These are phyloP conservation scores for Cacatua alba DNA, from an alignment of 2,113 vertebrate genomes.

Conservation along the genomic window DNA sequence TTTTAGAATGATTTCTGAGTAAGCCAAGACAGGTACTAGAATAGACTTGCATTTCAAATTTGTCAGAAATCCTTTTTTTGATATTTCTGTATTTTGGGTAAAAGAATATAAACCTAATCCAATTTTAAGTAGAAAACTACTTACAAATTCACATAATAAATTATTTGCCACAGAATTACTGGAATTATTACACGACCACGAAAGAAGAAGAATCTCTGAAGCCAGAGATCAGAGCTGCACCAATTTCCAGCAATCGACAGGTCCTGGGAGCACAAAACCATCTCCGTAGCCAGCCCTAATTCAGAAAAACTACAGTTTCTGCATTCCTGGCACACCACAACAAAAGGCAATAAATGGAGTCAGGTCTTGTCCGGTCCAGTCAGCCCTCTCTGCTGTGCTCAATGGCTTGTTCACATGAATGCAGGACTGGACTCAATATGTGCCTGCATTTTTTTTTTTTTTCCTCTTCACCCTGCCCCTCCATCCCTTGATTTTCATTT, in stretches of 20 bases:
- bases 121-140: not conserved
- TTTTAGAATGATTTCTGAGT: not conserved
- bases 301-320: conserved; percentile 16
- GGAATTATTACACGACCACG: not conserved
- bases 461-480: not conserved
- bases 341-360: conserved; percentile 44
- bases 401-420: not conserved
- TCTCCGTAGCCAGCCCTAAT: not conserved
- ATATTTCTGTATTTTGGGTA: not conserved
- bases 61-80: not conserved
- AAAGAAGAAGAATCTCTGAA: not conserved
- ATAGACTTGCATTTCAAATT: not conserved
- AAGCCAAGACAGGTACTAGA: not conserved
- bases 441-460: not conserved
- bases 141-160: not conserved
- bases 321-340: conserved; percentile 37
- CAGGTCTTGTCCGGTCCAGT: conserved; percentile 47
- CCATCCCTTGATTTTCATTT: not conserved
- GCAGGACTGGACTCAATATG: conserved; percentile 6
- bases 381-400: not conserved
- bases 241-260: not conserved
- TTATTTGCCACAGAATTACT: not conserved
- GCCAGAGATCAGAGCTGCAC: not conserved
- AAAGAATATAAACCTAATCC: not conserved
- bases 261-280: conserved; percentile 25